phyloP scores from a whole-genome alignment of 2,888 invertebrate species.

The Argyresthia albistria region DNA sequence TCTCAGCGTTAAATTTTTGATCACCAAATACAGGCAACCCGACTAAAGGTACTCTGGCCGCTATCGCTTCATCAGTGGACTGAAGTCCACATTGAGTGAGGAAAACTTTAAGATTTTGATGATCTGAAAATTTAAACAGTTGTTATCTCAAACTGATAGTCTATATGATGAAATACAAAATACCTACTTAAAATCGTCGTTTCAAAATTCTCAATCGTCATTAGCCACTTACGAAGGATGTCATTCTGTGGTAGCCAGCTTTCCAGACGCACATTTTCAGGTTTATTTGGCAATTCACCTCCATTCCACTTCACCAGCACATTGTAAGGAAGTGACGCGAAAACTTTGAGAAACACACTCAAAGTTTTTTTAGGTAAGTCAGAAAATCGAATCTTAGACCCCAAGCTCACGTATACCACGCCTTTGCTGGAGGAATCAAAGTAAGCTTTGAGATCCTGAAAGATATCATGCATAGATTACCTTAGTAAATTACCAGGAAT shows the following conservation, averaged over 20 bases:
- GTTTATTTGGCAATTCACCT: background rate
- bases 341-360: background rate
- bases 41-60: background rate
- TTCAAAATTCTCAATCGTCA: no score
- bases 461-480: no score
- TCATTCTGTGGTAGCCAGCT: constrained; percentile 6
- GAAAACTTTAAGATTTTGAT: constrained; percentile 5
- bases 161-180: no score
- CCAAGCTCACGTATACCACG: constrained; percentile 1
- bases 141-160: no score
- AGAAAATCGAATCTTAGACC: background rate
- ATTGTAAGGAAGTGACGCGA: constrained; percentile 3
- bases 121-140: constrained; percentile 1
- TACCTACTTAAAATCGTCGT: no score
- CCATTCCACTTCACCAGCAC: constrained; percentile 2
- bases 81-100: constrained; percentile 7
- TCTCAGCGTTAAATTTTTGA: constrained; percentile 5
- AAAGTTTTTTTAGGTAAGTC: background rate
- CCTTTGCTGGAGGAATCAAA: constrained; percentile 1
- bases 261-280: background rate
- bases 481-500: no score
- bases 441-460: no score
- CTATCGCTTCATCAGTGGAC: constrained; percentile 7
- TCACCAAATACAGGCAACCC: constrained; percentile 4
- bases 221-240: constrained; percentile 1